Evolutionary conservation across 2,797 vertebrate species (phyloP), one percentile per base, ranked within the genome.

Genomic region (Eupleurogrammus muticus): DNA sequence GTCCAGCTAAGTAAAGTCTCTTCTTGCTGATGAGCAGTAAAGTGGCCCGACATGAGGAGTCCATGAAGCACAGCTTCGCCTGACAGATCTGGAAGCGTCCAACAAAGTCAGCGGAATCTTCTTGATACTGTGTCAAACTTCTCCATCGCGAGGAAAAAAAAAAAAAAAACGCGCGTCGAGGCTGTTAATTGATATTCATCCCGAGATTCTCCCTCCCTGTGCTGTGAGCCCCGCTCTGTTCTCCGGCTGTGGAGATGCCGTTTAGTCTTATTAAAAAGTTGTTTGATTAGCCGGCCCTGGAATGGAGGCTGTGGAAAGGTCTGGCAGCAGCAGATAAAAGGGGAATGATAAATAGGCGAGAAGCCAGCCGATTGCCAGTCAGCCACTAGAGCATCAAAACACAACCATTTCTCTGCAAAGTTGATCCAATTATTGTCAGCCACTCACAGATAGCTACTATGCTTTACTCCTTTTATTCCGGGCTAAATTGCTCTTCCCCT

Each of bases 381-480:
- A 94, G 93, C 94, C 95, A 96, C 94, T 88, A 92, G 90, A 96
- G 95, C 97, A 95, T 95, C 96, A 95, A 95, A 95, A 95, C 92
- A 92, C 90, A 88, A 93, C 94, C 89, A 91, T 94, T 95, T 94
- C 88, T 90, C 93, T 86, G 93, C 92, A 93, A 96, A 97, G 95
- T 97, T 96, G 95, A 97, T 96, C 96, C 96, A 97, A 97, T 98
- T 96, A 96, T 92, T 92, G 94, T 94, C 90, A 94, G 94, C 92
- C 86, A 89, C 94, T 95, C 93, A 94, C 93, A 91, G 92, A 95
- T 95, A 93, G 92, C 93, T 93, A 89, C 87, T 84, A 92, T 88
- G 89, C 87, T 90, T 92, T 90, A 90, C 87, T 94, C 95, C 94
- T 96, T 97, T 96, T 95, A 95, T 95, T 96, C 94, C 51, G 89